Conservation (phyloP, 2,888 invertebrate species). For the Hoplodrina ambigua region DNA sequence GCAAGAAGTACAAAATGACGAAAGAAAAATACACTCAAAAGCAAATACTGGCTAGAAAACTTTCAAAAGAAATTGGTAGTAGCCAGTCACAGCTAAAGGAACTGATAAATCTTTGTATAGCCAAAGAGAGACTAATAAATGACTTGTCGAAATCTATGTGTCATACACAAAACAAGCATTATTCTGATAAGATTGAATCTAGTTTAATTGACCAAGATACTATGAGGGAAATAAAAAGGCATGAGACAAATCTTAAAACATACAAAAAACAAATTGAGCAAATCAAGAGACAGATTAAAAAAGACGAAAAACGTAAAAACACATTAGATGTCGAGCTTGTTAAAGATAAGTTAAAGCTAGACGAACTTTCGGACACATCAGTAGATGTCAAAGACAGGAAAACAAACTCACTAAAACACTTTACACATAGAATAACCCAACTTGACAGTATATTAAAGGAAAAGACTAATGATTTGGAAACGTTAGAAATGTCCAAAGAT, state of each 20-base stretch:
- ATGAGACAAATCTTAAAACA: conserved; percentile 93
- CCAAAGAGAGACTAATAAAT: conserved; percentile 93
- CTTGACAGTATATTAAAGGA: conserved; percentile 93
- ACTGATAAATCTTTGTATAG: conserved; percentile 91
- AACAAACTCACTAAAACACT: conserved; percentile 91
- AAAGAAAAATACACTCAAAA: conserved; percentile 88
- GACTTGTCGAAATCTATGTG: conserved; percentile 90
- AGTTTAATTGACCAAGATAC: conserved; percentile 90
- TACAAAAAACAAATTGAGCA: conserved; percentile 95
- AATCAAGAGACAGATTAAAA: conserved; percentile 93
- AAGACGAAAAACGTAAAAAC: conserved; percentile 93
- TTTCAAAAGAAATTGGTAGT: conserved; percentile 91
- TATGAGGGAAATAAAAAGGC: conserved; percentile 92
- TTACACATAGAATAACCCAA: conserved; percentile 92
- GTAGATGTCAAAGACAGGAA: conserved; percentile 90
- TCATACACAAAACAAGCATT: conserved; percentile 78
- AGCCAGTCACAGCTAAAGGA: conserved; percentile 93
- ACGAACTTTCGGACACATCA: conserved; percentile 88
- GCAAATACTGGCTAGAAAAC: conserved; percentile 85
- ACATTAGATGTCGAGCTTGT: conserved; percentile 92
- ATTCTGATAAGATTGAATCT: conserved; percentile 91
- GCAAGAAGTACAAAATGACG: conserved; percentile 89
- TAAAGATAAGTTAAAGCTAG: conserved; percentile 87
- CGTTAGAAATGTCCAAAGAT: conserved; percentile 89
- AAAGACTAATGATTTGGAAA: conserved; percentile 92